phyloP scores from a whole-genome alignment of 2,888 invertebrate genomes.

The Leucophenga montana region DNA sequence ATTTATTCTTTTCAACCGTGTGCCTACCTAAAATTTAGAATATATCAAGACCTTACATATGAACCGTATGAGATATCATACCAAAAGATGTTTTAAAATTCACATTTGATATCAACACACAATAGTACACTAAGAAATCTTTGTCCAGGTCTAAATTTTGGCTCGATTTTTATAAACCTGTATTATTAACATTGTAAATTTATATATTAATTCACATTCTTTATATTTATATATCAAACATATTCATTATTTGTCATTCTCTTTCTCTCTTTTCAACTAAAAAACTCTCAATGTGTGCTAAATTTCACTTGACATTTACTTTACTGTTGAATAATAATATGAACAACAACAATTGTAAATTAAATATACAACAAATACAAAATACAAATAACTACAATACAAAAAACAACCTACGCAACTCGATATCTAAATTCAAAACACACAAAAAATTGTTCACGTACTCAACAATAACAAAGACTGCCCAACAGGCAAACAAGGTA shows the following conservation, averaged over 20 bases:
- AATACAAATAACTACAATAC: constrained; percentile 7
- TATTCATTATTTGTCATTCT: constrained; percentile 63
- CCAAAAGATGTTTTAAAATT: too few relatives aligned
- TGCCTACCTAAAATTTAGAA: too few relatives aligned
- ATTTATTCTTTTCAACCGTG: too few relatives aligned
- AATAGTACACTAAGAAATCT: too few relatives aligned
- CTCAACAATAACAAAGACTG: constrained; percentile 63
- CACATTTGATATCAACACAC: too few relatives aligned
- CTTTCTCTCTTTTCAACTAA: constrained; percentile 55
- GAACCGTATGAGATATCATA: too few relatives aligned
- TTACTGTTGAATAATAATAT: constrained; percentile 45
- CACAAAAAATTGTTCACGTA: not conserved
- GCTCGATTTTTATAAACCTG: too few relatives aligned
- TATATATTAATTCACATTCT: constrained; percentile 29
- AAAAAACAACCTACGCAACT: constrained; percentile 21
- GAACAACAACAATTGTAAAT: constrained; percentile 44
- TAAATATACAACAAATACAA: constrained; percentile 46
- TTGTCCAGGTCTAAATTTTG: too few relatives aligned
- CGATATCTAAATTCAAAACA: constrained; percentile 24
- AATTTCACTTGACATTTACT: constrained; percentile 46
- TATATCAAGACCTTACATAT: too few relatives aligned
- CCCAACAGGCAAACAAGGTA: constrained; percentile 74
- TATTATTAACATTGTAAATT: too few relatives aligned
- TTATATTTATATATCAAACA: constrained; percentile 23
- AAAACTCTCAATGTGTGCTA: constrained; percentile 68